Evolutionary conservation across 1,140 invertebrate species (phyloP).

Genomic region (Coenobita brevimanus): DNA sequence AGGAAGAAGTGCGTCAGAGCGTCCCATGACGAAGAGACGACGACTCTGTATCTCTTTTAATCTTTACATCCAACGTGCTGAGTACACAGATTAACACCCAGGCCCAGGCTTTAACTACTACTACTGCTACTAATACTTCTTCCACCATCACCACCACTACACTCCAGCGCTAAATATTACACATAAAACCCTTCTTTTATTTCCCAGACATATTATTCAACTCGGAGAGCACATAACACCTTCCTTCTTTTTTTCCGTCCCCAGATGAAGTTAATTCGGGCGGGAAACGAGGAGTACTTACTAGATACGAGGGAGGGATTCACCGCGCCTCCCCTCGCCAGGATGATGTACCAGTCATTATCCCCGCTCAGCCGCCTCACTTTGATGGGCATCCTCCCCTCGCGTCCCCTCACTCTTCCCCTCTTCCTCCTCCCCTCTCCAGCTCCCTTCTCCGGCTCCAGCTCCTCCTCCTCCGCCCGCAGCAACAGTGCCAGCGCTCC

Average conservation of each 20-base stretch:
- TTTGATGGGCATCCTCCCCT: slow-evolving; percentile 46
- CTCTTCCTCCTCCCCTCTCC: neutral
- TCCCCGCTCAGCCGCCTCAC: slow-evolving; percentile 54
- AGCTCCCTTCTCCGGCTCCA: neutral
- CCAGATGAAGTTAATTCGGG: slow-evolving; percentile 1
- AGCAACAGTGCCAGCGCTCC: no score
- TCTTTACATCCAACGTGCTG: no score
- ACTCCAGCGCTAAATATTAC: neutral
- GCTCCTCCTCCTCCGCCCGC: neutral
- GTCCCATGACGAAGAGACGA: no score
- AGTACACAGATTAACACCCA: no score
- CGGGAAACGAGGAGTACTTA: slow-evolving; percentile 30
- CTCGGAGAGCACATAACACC: neutral
- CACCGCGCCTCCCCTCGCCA: slow-evolving; percentile 21
- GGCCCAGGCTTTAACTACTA: no score
- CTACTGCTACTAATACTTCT: no score
- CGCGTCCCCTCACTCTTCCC: neutral
- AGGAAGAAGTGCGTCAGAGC: no score
- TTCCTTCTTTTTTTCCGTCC: neutral
- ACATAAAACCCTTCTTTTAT: neutral
- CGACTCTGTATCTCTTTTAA: no score
- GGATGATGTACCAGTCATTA: slow-evolving; percentile 52
- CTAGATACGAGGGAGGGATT: slow-evolving; percentile 2
- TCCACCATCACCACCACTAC: no score
- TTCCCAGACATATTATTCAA: no score